These are phyloP conservation scores for Acanthopleura granulata DNA, from an alignment of 2,888 invertebrate genomes.

Conservation along the genomic window DNA sequence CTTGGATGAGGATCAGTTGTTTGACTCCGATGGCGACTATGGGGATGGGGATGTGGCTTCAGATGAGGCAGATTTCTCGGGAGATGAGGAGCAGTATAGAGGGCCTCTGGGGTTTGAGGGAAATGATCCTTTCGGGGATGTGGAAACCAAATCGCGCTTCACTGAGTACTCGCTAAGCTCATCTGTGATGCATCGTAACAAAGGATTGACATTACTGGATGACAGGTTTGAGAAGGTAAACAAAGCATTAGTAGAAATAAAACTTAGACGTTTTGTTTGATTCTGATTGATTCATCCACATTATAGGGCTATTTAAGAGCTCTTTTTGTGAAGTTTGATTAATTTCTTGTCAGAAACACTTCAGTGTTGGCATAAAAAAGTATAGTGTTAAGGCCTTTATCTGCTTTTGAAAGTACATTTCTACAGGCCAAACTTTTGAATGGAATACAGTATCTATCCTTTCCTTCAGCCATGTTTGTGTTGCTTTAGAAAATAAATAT, in stretches of 20 bases:
- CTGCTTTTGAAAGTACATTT: too few species aligned
- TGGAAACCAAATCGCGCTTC: constrained; percentile 87
- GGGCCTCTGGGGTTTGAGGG: constrained; percentile 30
- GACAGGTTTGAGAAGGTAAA: constrained; percentile 87
- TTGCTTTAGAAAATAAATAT: too few species aligned
- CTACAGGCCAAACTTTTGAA: too few species aligned
- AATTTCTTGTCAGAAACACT: neutral
- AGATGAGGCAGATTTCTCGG: constrained; percentile 38
- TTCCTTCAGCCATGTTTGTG: too few species aligned
- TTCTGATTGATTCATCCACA: too few species aligned
- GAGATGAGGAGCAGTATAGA: constrained; percentile 28
- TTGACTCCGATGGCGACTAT: neutral
- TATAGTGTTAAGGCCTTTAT: too few species aligned
- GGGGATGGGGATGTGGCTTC: constrained; percentile 31
- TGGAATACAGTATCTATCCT: too few species aligned
- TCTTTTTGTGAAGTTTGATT: too few species aligned
- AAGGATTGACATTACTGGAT: constrained; percentile 85
- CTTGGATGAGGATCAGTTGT: neutral
- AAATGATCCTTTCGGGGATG: constrained; percentile 47
- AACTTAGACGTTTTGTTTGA: neutral
- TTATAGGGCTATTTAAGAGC: too few species aligned
- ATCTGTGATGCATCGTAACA: constrained; percentile 87
- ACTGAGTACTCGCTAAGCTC: constrained; percentile 95
- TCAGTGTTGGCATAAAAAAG: neutral
- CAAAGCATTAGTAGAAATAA: too few species aligned